Percentiles rank a stretch among this genome's conserved stretches.
These are phyloP conservation scores for Neogale vison DNA, from an alignment of 2,113 vertebrate genomes.

Conservation along the genomic window DNA sequence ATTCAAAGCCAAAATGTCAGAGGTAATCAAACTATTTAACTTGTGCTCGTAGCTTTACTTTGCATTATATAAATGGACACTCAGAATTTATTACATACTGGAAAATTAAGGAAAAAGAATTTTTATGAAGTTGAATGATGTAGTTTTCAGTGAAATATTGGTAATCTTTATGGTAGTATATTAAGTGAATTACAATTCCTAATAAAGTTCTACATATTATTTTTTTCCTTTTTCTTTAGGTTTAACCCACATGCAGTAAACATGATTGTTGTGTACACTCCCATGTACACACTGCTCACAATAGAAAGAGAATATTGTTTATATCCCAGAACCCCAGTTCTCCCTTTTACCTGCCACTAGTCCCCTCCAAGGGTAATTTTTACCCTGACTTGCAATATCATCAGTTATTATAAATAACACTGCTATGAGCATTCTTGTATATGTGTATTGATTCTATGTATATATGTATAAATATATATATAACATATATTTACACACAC, in stretches of 20 bases:
- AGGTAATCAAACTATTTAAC: slow-evolving; percentile 71
- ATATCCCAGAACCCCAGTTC: neutral
- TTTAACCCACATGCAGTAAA: neutral
- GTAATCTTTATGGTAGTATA: neutral
- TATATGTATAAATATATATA: neutral
- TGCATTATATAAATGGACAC: slow-evolving; percentile 43
- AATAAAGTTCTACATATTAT: neutral
- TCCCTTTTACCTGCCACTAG: neutral
- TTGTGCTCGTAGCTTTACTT: slow-evolving; percentile 48
- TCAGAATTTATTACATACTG: slow-evolving; percentile 37
- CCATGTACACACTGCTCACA: neutral
- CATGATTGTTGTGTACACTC: neutral
- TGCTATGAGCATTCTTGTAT: neutral
- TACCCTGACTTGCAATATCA: neutral
- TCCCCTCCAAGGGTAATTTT: neutral
- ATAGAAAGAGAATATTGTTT: neutral
- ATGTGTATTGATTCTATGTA: neutral
- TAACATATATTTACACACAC: too few relatives aligned
- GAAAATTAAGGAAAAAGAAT: slow-evolving; percentile 50
- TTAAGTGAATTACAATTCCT: neutral
- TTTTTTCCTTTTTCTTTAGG: neutral
- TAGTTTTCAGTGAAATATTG: neutral
- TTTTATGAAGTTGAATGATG: neutral
- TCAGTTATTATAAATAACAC: neutral
- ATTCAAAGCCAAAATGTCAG: slow-evolving; percentile 61